These are phyloP conservation scores for Sipha maydis DNA, from an alignment of 2,888 invertebrate species.

Conservation along the genomic window DNA sequence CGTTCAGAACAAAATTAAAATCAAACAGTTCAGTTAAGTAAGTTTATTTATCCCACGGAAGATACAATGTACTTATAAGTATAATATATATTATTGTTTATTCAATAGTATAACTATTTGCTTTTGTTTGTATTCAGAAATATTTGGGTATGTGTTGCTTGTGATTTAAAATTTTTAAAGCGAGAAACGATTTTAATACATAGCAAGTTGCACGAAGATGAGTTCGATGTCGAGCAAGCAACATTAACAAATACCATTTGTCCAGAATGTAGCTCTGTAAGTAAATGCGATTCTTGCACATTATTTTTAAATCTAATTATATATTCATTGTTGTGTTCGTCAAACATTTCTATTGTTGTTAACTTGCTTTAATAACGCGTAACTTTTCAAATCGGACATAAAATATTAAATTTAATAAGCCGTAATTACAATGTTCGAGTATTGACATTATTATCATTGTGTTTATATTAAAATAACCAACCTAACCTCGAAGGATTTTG, in stretches of 20 bases:
- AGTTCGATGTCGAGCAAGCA: slow-evolving; percentile 66
- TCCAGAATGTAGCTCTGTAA: slow-evolving; percentile 62
- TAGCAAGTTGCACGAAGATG: slow-evolving; percentile 69
- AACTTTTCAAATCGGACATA: neutral
- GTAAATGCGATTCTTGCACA: slow-evolving; percentile 18
- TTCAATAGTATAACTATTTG: neutral
- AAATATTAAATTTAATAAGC: neutral
- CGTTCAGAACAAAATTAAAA: slow-evolving; percentile 21
- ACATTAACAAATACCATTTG: slow-evolving; percentile 58
- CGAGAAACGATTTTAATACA: slow-evolving; percentile 70
- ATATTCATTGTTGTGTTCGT: neutral
- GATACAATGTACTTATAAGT: neutral
- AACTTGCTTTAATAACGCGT: neutral
- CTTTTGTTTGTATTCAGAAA: slow-evolving; percentile 50
- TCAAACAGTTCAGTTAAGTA: slow-evolving; percentile 6
- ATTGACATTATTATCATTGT: no score
- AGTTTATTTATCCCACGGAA: neutral
- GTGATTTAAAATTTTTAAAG: slow-evolving; percentile 68
- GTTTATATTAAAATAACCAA: no score
- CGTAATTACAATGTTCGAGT: no score
- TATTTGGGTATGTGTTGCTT: slow-evolving; percentile 68
- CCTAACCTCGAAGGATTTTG: no score
- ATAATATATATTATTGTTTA: neutral
- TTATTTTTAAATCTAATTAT: neutral
- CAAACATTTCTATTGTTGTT: no score